Base-by-base conservation (phyloP, 2,113 vertebrate species). In the Phrynosoma platyrhinos region DNA sequence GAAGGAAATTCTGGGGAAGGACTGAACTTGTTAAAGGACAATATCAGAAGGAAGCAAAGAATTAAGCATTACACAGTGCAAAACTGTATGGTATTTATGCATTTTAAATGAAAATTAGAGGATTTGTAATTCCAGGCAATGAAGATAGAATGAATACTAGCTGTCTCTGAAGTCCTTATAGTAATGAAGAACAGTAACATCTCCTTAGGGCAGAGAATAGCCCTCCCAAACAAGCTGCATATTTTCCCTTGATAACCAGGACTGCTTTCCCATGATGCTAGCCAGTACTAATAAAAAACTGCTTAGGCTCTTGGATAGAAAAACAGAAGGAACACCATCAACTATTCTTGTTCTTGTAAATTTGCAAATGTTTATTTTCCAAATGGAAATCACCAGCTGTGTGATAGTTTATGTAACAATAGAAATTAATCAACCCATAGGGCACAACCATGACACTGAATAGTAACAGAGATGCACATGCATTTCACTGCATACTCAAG, bases 281-380 rank as follows among this genome's bases (percentile, higher is more conserved):
- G 90, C 94, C 92, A 95, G 94, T 94, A 77, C 89, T 93, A 94
- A 94, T 92, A 93, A 91, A 94, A 94, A 91, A 85, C 88, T 92
- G 84, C 79, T 85, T 91, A 74, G 74, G 91, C 52, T 81, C 12
- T 90, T 82, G 79, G 1, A 83, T 76, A 88, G 91, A 64, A 88
- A 92, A 79, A 64, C 10, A 68, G 5, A 68, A 66, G 8, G 86
- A 92, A 88, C 32, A 62, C 36, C 77, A 25, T 72, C 52, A 32
- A 86, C 7, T 79, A 89, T 55, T 82, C 9, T 82, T 64, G 18
- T 42, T 47, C 23, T 87, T 93, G 90, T 47, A 79, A 40, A 85
- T n/a, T 81, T 87, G 10, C 58, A 40, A 68, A 42, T 20, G 20
- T 85, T 27, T 83, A 1, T 23, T 42, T 66, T 82, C 21, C 36